Percentiles rank a stretch among this genome's conserved stretches.
Evolutionary conservation across 2,113 vertebrate species (phyloP).

Genomic region (Onychostruthus taczanowskii): DNA sequence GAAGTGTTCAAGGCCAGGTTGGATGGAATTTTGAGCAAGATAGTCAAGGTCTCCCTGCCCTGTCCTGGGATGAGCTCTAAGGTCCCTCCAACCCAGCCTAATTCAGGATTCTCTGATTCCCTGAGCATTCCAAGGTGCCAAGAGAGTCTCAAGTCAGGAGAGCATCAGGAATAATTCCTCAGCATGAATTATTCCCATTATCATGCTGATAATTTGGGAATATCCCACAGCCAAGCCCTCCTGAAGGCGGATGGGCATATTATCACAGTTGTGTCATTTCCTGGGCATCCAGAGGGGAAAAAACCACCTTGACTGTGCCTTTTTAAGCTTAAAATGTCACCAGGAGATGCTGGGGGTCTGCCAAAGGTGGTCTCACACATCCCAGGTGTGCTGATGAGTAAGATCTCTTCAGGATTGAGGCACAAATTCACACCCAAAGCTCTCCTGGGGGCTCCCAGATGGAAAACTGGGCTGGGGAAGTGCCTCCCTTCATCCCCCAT

Average conservation of each 20-base stretch:
- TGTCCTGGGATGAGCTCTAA: not conserved
- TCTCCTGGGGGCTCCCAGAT: not conserved
- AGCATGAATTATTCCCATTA: not conserved
- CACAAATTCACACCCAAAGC: not conserved
- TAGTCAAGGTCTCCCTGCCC: not conserved
- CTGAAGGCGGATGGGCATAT: rapidly evolving
- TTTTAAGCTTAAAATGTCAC: not conserved
- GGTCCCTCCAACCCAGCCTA: not conserved
- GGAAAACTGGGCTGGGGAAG: not conserved
- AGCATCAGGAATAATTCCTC: not conserved
- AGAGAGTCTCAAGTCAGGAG: rapidly evolving
- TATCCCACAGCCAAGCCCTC: not conserved
- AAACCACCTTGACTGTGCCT: not conserved
- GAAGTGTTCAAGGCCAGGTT: not conserved
- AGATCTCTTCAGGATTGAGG: not conserved
- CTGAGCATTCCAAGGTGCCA: not conserved
- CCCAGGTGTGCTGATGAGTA: not conserved
- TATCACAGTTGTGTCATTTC: rapidly evolving
- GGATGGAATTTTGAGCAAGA: not conserved
- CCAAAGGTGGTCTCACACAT: rapidly evolving
- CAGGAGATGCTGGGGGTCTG: not conserved
- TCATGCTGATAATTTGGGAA: rapidly evolving
- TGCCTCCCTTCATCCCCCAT: not conserved
- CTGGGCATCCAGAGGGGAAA: not conserved
- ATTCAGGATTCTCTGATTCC: not conserved